These are phyloP conservation scores for Drosophila paranaensis DNA, from an alignment of 2,888 invertebrate species.

Conservation along the genomic window DNA sequence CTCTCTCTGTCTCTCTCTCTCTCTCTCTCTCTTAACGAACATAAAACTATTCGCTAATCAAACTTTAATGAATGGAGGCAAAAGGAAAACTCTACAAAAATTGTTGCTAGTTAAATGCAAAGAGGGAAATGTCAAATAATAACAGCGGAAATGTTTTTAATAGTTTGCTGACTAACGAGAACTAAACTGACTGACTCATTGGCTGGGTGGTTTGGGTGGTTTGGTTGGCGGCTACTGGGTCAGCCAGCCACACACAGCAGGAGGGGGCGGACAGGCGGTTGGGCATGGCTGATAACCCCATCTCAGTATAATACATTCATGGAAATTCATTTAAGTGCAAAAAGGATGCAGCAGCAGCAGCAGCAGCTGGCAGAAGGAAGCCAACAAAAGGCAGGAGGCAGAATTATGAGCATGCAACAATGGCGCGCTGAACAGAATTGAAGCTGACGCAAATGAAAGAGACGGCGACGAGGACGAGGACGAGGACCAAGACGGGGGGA, in stretches of 20 bases:
- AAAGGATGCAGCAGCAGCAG: conserved; percentile 46
- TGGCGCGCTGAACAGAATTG: not conserved
- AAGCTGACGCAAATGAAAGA: not conserved
- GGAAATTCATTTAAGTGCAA: conserved; percentile 47
- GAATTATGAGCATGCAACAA: conserved; percentile 10
- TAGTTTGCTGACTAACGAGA: conserved; percentile 33
- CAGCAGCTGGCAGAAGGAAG: conserved; percentile 35
- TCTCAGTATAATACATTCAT: conserved; percentile 30
- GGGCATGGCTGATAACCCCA: not conserved
- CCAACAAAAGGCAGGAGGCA: conserved; percentile 4
- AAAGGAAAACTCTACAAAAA: not conserved
- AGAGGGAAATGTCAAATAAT: conserved; percentile 23
- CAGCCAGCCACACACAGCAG: conserved; percentile 9
- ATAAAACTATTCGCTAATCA: not conserved
- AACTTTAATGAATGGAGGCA: not conserved
- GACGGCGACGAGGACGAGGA: not conserved
- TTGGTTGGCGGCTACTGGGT: conserved; percentile 8
- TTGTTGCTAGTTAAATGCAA: conserved; percentile 12
- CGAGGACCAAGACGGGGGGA: too few relatives aligned
- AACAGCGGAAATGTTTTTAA: conserved; percentile 38
- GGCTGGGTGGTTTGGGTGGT: not conserved
- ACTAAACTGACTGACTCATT: conserved; percentile 17
- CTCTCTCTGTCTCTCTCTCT: too few relatives aligned
- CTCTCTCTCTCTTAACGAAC: too few relatives aligned
- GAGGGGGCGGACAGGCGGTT: not conserved